These are phyloP conservation scores for Sakesphorus luctuosus DNA, from an alignment of 2,113 vertebrate genomes.

Conservation along the genomic window DNA sequence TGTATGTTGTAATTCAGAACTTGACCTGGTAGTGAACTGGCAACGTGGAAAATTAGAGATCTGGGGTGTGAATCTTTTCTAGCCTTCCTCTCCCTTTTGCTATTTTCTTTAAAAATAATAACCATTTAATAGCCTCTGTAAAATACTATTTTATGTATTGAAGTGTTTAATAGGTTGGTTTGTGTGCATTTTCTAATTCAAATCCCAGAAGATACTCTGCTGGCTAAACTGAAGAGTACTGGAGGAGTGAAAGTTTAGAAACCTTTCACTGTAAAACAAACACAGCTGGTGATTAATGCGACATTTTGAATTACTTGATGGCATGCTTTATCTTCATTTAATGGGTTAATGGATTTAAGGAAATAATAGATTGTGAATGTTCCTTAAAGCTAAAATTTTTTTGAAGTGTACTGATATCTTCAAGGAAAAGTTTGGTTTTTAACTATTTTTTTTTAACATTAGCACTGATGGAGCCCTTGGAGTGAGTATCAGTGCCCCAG, in stretches of 20 bases:
- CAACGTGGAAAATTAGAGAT: neutral
- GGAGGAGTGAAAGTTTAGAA: neutral
- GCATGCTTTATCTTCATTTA: neutral
- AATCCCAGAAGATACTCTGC: neutral
- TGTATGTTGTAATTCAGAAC: neutral
- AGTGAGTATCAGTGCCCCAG: slow-evolving; percentile 96
- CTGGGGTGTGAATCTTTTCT: neutral
- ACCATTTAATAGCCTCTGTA: neutral
- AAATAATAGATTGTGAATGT: neutral
- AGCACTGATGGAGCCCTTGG: slow-evolving; percentile 95
- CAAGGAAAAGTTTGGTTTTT: neutral
- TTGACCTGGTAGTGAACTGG: neutral
- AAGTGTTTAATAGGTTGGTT: neutral
- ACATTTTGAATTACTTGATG: neutral
- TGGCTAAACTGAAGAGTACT: neutral
- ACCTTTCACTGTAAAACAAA: neutral
- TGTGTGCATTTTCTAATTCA: neutral
- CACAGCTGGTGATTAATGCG: neutral
- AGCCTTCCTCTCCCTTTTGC: neutral
- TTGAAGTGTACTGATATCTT: neutral
- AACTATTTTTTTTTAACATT: slow-evolving; percentile 12
- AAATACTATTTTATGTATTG: neutral
- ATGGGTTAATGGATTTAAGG: neutral
- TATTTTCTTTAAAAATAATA: neutral
- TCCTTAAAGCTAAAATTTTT: neutral